phyloP scores from a whole-genome alignment of 2,888 invertebrate genomes.

The Orchestes rusci region DNA sequence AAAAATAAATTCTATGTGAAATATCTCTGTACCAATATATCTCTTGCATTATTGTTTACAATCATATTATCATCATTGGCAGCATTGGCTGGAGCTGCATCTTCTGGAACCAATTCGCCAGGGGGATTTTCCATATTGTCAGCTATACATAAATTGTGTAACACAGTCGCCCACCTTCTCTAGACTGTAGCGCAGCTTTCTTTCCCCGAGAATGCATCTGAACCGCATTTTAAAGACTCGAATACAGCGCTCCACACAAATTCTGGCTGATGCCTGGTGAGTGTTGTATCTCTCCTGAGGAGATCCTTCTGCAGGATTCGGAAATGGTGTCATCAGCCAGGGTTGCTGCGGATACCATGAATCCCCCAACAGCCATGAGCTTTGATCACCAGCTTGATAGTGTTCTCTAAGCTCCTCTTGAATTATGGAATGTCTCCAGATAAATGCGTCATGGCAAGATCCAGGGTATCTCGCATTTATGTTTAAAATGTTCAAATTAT shows the following conservation, averaged over 20 bases:
- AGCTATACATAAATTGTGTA: background rate
- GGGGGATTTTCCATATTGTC: background rate
- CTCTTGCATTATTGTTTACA: background rate
- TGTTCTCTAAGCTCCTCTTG: background rate
- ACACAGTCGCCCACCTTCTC: background rate
- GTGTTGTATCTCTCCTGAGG: background rate
- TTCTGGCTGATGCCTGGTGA: background rate
- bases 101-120: no score
- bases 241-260: conserved; percentile 1
- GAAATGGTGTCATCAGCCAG: conserved; percentile 3
- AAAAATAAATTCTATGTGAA: no score
- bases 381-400: background rate
- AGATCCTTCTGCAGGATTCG: background rate
- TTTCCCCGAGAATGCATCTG: background rate
- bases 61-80: background rate
- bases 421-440: background rate
- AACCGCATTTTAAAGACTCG: background rate
- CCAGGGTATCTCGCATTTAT: background rate
- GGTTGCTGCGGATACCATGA: conserved; percentile 6
- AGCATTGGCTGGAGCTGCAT: background rate
- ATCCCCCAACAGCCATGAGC: conserved; percentile 6
- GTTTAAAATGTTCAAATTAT: background rate
- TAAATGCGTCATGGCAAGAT: background rate
- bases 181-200: conserved; percentile 1
- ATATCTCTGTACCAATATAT: no score